Evolutionary conservation across 1,140 invertebrate genomes (phyloP).

Genomic region (Bombus sibiricus): DNA sequence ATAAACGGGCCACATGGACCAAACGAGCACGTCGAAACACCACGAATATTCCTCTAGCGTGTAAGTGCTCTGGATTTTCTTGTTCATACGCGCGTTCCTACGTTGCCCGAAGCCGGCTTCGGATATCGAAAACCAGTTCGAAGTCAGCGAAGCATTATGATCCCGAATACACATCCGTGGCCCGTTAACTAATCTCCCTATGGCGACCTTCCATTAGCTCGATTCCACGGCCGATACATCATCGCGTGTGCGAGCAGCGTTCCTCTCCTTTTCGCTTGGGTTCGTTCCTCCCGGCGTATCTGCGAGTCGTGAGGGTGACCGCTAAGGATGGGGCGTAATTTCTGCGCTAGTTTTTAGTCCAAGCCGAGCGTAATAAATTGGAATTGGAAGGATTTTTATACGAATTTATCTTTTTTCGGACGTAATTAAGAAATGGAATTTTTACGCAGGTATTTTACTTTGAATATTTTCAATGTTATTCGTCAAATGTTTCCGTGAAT

Average conservation of each 20-base stretch:
- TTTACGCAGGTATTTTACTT: too few species aligned
- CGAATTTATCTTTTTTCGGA: too few species aligned
- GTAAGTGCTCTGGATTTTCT: slow-evolving; percentile 47
- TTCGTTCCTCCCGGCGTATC: slow-evolving; percentile 23
- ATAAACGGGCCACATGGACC: neutral
- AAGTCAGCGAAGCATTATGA: slow-evolving; percentile 71
- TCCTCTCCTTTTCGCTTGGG: neutral
- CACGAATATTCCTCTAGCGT: slow-evolving; percentile 32
- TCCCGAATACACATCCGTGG: slow-evolving; percentile 68
- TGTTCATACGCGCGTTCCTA: neutral
- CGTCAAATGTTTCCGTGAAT: too few species aligned
- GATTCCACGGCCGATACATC: slow-evolving; percentile 72
- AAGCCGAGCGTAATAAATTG: too few species aligned
- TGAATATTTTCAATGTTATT: too few species aligned
- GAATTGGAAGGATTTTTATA: too few species aligned
- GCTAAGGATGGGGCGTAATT: neutral
- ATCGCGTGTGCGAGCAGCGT: slow-evolving; percentile 29
- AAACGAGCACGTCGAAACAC: too few species aligned
- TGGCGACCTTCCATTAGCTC: slow-evolving; percentile 71
- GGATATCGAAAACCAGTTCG: slow-evolving; percentile 70
- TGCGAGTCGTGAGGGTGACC: too few species aligned
- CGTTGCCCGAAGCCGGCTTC: slow-evolving; percentile 5
- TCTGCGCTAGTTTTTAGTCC: neutral
- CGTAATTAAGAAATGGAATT: too few species aligned
- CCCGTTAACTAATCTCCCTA: slow-evolving; percentile 74